Evolutionary conservation across 2,888 invertebrate species (phyloP).

Genomic region (Eretmocerus hayati): DNA sequence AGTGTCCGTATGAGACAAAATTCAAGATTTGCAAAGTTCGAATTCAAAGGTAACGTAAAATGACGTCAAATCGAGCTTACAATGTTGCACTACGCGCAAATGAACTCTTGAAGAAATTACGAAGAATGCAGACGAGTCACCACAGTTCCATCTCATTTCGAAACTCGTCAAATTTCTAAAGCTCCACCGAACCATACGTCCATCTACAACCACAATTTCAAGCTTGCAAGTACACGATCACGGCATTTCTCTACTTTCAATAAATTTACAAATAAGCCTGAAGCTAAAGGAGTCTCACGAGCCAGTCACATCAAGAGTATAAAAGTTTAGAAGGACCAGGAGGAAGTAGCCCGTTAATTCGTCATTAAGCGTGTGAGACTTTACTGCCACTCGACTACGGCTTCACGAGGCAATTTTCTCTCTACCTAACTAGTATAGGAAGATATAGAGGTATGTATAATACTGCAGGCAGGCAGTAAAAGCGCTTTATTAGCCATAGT

Average conservation of each 20-base stretch:
- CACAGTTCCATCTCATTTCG: too few species aligned
- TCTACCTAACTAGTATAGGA: not conserved
- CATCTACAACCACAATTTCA: too few species aligned
- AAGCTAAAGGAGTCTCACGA: conserved; percentile 10
- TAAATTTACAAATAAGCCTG: conserved; percentile 20
- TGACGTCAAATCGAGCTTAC: too few species aligned
- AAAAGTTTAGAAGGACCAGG: conserved; percentile 15
- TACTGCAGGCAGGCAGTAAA: conserved; percentile 20
- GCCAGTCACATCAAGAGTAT: conserved; percentile 5
- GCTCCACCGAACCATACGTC: too few species aligned
- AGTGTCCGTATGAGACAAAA: too few species aligned
- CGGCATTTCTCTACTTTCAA: not conserved
- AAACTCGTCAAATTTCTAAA: too few species aligned
- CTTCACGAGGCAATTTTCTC: conserved; percentile 14
- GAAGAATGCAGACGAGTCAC: too few species aligned
- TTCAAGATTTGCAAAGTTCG: too few species aligned
- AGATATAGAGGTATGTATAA: not conserved
- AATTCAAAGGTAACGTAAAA: too few species aligned
- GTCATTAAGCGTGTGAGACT: conserved; percentile 24
- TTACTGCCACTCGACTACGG: conserved; percentile 8
- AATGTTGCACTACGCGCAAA: too few species aligned
- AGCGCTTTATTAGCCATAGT: conserved; percentile 24
- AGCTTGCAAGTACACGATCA: too few species aligned
- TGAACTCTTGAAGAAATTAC: too few species aligned
- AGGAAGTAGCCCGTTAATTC: conserved; percentile 15